Evolutionary conservation across 2,888 invertebrate genomes (phyloP).

Genomic region (Brachyptera putata): DNA sequence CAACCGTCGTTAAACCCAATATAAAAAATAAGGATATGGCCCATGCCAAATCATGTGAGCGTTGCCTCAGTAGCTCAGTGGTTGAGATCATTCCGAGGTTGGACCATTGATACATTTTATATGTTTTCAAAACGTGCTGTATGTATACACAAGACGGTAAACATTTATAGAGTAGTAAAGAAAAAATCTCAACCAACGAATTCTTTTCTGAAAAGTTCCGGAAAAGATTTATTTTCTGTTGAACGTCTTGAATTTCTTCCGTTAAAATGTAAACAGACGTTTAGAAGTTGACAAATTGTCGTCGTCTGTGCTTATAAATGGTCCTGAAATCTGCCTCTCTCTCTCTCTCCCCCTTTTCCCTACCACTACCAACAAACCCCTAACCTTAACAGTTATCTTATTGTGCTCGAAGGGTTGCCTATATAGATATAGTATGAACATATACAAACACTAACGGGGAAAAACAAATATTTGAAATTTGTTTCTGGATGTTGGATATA

Average conservation of each 20-base stretch:
- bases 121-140: neutral
- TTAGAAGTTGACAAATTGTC: slow-evolving; percentile 21
- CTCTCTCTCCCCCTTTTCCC: neutral
- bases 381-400: slow-evolving; percentile 8
- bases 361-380: no score
- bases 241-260: slow-evolving; percentile 20
- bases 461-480: slow-evolving; percentile 11
- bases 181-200: neutral
- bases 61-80: no score
- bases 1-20: no score
- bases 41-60: no score
- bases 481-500: no score
- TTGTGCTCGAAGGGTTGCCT: slow-evolving; percentile 18
- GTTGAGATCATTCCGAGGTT: no score
- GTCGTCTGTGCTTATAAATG: slow-evolving; percentile 12
- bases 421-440: neutral
- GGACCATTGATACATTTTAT: no score
- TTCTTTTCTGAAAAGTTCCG: slow-evolving; percentile 13
- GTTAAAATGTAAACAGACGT: slow-evolving; percentile 22
- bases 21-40: no score
- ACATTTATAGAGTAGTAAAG: neutral
- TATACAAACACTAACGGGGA: no score
- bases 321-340: neutral
- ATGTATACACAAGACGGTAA: neutral
- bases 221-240: slow-evolving; percentile 21